Conservation (phyloP, 2,113 vertebrate species). For the Otus sunia region DNA sequence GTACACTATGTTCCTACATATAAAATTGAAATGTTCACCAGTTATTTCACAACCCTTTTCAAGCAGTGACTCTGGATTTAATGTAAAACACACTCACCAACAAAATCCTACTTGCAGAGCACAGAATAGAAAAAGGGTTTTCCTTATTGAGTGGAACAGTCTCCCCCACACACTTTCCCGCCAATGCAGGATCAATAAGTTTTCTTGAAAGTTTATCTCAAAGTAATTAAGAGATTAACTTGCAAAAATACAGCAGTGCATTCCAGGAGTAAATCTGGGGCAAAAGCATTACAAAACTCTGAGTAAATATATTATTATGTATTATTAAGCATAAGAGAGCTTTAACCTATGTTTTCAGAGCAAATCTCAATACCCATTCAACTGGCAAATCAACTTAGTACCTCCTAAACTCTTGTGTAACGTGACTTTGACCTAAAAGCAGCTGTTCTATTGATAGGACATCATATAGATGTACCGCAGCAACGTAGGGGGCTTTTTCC, state of each 20-base stretch:
- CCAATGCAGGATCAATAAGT: neutral
- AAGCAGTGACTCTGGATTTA: neutral
- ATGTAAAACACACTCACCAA: neutral
- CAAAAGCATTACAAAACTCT: neutral
- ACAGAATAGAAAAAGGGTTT: neutral
- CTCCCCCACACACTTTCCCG: neutral
- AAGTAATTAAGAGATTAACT: neutral
- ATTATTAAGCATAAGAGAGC: neutral
- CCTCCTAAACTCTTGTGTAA: neutral
- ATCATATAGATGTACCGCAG: neutral
- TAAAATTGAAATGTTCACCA: neutral
- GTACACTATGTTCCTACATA: neutral
- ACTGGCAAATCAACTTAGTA: neutral
- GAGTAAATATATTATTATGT: neutral
- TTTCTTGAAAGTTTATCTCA: neutral
- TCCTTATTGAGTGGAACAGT: neutral
- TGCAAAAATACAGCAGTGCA: neutral
- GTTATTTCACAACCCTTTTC: neutral
- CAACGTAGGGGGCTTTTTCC: fast-evolving
- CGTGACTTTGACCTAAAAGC: neutral
- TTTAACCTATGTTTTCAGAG: neutral
- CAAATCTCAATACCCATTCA: neutral
- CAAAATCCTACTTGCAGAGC: neutral
- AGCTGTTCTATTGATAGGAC: neutral
- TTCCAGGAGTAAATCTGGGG: neutral